phyloP scores from a whole-genome alignment of 2,888 invertebrate genomes.

The Timandra comae region DNA sequence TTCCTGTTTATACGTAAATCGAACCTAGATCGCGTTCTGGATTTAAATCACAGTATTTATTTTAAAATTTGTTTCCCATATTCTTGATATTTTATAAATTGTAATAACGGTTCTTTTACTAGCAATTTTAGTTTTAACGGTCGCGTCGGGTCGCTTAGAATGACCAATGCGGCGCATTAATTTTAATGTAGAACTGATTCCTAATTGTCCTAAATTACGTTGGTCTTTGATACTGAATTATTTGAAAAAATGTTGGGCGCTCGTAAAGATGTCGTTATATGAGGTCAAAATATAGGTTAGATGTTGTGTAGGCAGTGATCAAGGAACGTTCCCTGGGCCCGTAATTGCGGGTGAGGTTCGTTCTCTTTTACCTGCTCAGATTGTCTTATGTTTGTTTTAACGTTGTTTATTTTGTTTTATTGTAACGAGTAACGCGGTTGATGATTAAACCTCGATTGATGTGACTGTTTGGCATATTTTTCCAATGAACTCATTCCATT shows the following conservation, averaged over 20 bases:
- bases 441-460: conserved; percentile 26
- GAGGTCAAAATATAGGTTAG: conserved; percentile 62
- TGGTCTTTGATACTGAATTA: conserved; percentile 28
- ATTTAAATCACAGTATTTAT: conserved; percentile 40
- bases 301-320: conserved; percentile 32
- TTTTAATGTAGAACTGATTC: conserved; percentile 17
- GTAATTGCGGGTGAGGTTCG: conserved; percentile 49
- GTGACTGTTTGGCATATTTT: no score
- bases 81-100: conserved; percentile 3
- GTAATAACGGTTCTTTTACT: conserved; percentile 6
- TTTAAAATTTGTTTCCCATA: conserved; percentile 12
- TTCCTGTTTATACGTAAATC: conserved; percentile 37
- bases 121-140: conserved; percentile 4
- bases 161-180: conserved; percentile 14
- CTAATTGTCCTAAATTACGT: conserved; percentile 22
- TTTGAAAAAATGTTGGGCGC: conserved; percentile 24
- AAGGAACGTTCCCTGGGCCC: conserved; percentile 33
- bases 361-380: conserved; percentile 48
- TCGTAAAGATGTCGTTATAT: conserved; percentile 45
- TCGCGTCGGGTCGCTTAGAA: conserved; percentile 8
- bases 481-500: no score
- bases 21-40: conserved; percentile 42
- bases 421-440: conserved; percentile 37
- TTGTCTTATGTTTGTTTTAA: conserved; percentile 50
- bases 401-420: conserved; percentile 34